Evolutionary conservation across 2,113 vertebrate species (phyloP), one percentile per base, ranked within the genome.

Genomic region (Excalfactoria chinensis): DNA sequence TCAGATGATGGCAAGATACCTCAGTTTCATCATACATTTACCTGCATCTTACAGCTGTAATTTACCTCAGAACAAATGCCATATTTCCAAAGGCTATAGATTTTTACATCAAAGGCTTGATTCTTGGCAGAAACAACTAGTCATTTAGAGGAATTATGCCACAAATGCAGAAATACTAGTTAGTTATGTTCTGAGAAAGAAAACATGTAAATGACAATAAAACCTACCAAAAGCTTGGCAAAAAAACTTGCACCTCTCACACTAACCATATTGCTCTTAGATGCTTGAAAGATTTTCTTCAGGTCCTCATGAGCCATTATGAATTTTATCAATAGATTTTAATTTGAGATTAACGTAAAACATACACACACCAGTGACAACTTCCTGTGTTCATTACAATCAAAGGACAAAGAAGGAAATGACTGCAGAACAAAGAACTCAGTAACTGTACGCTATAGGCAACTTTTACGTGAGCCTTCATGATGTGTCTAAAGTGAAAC

Each of bases 51-150:
- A 67, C 7, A 55, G 35, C 12, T 79, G 35, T 37, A 81, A 66
- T 91, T 85, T 62, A 41, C 63, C 62, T 66, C 28, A 83, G 53
- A 93, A 93, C 12, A 11, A 76, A 68, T 6, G 23, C 69, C 59
- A 22, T 84, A 74, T 93, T 94, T 90, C 86, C 78, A 84, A 92
- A 86, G 75, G 67, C 73, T 83, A 83, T 9, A 32, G 32, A 68
- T 74, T 94, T 94, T 94, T 86, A 85, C 56, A 93, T 85, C 63
- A 92, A 95, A 95, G 74, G 8, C 23, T 84, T 90, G 19, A 41
- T 88, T 95, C 75, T 92, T 96, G 88, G 71, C 88, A 87, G 41
- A 91, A 88, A 46, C 53, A 84, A 59, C 56, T 62, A 84, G 25
- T 37, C 28, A 55, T 86, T 83, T 89, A 90, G 44, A 88, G 28